Base-by-base conservation (phyloP, 2,888 invertebrate species). In the Caenorhabditis sulstoni region DNA sequence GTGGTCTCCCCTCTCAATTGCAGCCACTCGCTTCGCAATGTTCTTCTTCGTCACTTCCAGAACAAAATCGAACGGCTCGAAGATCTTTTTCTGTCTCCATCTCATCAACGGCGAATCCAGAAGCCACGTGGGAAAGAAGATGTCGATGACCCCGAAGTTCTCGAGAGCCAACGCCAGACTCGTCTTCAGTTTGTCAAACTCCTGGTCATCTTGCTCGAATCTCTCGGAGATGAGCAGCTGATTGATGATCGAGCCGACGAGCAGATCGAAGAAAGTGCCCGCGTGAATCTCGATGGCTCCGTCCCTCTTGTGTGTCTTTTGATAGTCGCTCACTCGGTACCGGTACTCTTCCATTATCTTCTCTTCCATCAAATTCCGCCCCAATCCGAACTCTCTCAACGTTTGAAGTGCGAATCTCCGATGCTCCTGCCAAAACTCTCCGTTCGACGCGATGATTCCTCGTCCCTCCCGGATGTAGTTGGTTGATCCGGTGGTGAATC, bases 171-270 rank as follows among this genome's bases (percentile, higher is more conserved):
- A 23, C 3, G 68, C 64, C 0, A 70, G 37, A 44, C 23, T 62
- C 0, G 39, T 59, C 22, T 81, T 71, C 23, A 74, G 55, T 23
- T 44, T 16, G n/a, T 68, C 58, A 16, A 62, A 67, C 8, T 66
- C 66, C 50, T 44, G 3, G 18, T 78, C 66, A 20, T 71, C 50
- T 20, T 59, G 70, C 45, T 66, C 71, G 52, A 75, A 80, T 44
- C 79, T 18, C 39, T 71, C 61, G 4, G 75, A 75, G 9, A 81
- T 41, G 14, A 81, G 47, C 16, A 81, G 20, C 50, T 76, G 70
- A 41, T 81, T 78, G 57, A 81, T 81, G 53, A 81, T 66, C 12
- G 68, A 77, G 2, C 81, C 81, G 14, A 81, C 70, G 23, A 81
- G 70, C 14, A 81, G 64, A 55, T 81, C 81, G 23, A 76, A 67